phyloP scores from a whole-genome alignment of 2,888 invertebrate genomes.

The Eretmocerus hayati region DNA sequence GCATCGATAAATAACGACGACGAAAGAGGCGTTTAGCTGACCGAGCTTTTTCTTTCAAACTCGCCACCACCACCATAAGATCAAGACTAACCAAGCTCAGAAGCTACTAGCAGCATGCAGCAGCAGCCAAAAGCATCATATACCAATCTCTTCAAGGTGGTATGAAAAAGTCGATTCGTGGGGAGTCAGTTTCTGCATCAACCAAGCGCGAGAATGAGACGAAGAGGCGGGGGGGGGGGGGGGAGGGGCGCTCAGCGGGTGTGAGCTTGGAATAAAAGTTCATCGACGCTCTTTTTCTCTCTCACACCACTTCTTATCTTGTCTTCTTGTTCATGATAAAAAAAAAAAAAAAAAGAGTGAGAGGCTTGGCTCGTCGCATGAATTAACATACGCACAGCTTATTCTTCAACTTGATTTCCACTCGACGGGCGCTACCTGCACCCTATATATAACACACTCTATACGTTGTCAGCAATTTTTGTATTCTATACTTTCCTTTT shows the following conservation, averaged over 20 bases:
- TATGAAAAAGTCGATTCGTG: too few relatives aligned
- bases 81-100: not conserved
- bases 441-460: not conserved
- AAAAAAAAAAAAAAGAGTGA: too few relatives aligned
- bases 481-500: slow-evolving; percentile 7
- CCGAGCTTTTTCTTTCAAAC: slow-evolving; percentile 1
- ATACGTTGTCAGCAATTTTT: slow-evolving; percentile 22
- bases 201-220: too few relatives aligned
- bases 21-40: slow-evolving; percentile 18
- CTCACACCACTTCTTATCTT: not conserved
- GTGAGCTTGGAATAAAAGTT: slow-evolving; percentile 19
- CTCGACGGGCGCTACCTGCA: slow-evolving; percentile 13
- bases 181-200: not conserved
- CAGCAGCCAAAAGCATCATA: not conserved
- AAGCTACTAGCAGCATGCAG: not conserved
- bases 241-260: slow-evolving; percentile 22
- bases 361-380: not conserved
- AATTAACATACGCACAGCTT: slow-evolving; percentile 19
- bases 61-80: not conserved
- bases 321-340: too few relatives aligned
- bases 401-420: slow-evolving; percentile 14
- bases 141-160: too few relatives aligned
- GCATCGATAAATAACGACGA: slow-evolving; percentile 23
- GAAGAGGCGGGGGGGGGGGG: too few relatives aligned
- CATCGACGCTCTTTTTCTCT: slow-evolving; percentile 16